Evolutionary conservation across 2,888 invertebrate genomes (phyloP).

Genomic region (Elmis aenea): DNA sequence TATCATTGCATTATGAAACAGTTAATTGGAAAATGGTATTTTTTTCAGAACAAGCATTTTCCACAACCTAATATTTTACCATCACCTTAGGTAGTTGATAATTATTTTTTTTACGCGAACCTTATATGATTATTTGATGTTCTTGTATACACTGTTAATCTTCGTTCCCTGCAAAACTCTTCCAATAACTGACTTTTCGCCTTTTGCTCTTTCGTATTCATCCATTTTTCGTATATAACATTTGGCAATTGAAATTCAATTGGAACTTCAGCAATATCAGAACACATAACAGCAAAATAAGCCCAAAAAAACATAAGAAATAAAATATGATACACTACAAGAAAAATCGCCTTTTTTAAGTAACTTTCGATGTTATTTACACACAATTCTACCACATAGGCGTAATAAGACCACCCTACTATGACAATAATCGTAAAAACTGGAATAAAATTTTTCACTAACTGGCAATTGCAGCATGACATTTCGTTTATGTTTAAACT

Average conservation of each 20-base stretch:
- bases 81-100: no score
- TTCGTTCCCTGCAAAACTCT: constrained; percentile 58
- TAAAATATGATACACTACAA: constrained; percentile 8
- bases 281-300: constrained; percentile 71
- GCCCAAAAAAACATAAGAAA: constrained; percentile 5
- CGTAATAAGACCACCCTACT: constrained; percentile 11
- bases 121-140: constrained; percentile 63
- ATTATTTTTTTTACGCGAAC: no score
- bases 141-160: constrained; percentile 75
- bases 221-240: constrained; percentile 65
- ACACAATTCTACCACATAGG: constrained; percentile 10
- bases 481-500: no score
- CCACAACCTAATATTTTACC: no score
- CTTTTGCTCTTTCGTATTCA: no score
- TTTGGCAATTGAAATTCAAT: constrained; percentile 72
- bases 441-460: constrained; percentile 11
- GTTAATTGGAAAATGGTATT: no score
- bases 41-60: no score
- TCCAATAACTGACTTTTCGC: constrained; percentile 73
- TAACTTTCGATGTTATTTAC: constrained; percentile 1
- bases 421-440: constrained; percentile 10
- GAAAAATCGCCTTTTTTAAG: background rate
- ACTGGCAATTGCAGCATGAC: no score
- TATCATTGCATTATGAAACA: no score
- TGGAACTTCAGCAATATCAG: constrained; percentile 68